phyloP scores from a whole-genome alignment of 2,888 invertebrate species.

The Leistus spinibarbis region DNA sequence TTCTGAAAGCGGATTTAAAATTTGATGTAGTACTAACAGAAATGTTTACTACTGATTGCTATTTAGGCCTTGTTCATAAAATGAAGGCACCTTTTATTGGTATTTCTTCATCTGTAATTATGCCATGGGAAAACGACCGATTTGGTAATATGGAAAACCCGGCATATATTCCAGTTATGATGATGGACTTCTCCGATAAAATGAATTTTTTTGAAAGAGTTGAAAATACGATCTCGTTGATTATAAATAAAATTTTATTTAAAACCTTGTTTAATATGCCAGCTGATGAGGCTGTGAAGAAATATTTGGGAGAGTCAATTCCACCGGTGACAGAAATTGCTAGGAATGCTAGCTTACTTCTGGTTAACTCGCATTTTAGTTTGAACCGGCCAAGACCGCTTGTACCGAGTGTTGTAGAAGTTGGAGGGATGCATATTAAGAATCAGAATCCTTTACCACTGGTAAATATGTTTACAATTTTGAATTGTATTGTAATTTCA shows the following conservation, averaged over 20 bases:
- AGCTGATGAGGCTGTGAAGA: conserved; percentile 46
- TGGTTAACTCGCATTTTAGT: conserved; percentile 56
- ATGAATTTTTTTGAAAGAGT: conserved; percentile 53
- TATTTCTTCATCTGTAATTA: conserved; percentile 59
- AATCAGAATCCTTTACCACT: conserved; percentile 43
- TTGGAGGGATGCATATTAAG: conserved; percentile 58
- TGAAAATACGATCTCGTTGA: conserved; percentile 45
- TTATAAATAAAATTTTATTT: conserved; percentile 44
- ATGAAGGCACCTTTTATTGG: conserved; percentile 65
- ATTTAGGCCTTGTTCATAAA: conserved; percentile 66
- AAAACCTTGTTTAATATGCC: conserved; percentile 42
- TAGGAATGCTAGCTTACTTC: conserved; percentile 53
- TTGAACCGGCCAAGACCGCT: conserved; percentile 54
- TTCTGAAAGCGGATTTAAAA: conserved; percentile 56
- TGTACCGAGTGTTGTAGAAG: conserved; percentile 57
- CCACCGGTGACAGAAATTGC: conserved; percentile 53
- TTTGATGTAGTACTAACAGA: conserved; percentile 72
- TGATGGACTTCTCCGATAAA: conserved; percentile 51
- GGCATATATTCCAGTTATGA: conserved; percentile 59
- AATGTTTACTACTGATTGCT: conserved; percentile 72
- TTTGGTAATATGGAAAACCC: conserved; percentile 61
- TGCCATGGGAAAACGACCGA: conserved; percentile 59
- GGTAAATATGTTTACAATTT: conserved; percentile 40
- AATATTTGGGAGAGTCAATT: conserved; percentile 48
- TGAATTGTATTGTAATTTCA: neutral